Base-by-base conservation (phyloP, 1,140 invertebrate genomes). In the Leptinotarsa defecta region DNA sequence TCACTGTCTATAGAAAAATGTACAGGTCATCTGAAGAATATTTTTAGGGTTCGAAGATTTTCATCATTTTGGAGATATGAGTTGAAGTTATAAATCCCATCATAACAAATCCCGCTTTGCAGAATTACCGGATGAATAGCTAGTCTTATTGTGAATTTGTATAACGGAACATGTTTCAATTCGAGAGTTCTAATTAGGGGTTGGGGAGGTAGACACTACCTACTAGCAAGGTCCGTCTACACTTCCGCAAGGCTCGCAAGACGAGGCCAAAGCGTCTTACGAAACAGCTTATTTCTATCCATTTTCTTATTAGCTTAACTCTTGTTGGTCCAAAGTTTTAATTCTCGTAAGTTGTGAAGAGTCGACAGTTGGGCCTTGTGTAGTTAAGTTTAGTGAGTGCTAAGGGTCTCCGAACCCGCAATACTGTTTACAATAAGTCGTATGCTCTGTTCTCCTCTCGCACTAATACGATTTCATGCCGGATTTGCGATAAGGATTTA, bases 241-340 rank as follows among this genome's bases (percentile, higher is more conserved):
- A 77, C 74, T 57, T 67, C 76, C 65, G 52, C 71, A 76, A 74
- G 64, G 48, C 69, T 76, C 64, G 67, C 62, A 27, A 77, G 79
- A 77, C 75, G 78, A 79, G 78, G 77, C 79, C 79, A 84, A 84
- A 85, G 84, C 83, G 81, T 84, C 84, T 86, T 86, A 85, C 79
- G 84, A 80, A 83, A 82, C 81, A 83, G 85, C 85, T 86, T 87
- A 86, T 85, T 85, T 86, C 84, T 83, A 84, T 84, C 83, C 83
- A 83, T 82, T 84, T 84, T 84, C 83, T 84, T 84, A 84, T 84
- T 84, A 85, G 85, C 84, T 85, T 86, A 86, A 86, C 84, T 85
- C 85, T 84, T 86, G 86, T 87, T 87, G 87, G 87, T 87, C 83
- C 82, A 86, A 87, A 88, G 87, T 88, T 88, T 88, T 87, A 88